Evolutionary conservation across 1,140 invertebrate species (phyloP), one percentile per base, ranked within the genome.

Genomic region (Trichonephila inaurata): DNA sequence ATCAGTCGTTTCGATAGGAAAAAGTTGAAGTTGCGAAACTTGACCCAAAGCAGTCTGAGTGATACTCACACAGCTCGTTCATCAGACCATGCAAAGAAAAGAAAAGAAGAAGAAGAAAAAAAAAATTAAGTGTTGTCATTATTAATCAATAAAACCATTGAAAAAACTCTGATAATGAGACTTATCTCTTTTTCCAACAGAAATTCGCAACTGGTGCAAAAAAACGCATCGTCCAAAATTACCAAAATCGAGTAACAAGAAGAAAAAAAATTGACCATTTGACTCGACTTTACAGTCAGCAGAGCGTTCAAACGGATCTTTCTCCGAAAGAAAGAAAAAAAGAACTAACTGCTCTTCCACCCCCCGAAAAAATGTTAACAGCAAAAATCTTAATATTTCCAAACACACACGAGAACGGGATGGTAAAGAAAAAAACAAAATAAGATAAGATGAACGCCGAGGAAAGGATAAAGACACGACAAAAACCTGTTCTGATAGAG

Each of bases 261-360:
- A 12, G 44, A n/a, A 83, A 83, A 60, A 21, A 44, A 44, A 21
- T 44, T 51, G 40, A n/a, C 44, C 18, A 24, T 21, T 51, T 60
- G 8, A 51, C 19, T 51, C 16, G 28, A 60, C 19, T 83, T 58
- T 40, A n/a, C 24, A 28, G 40, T 28, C 81, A 83, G 81, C 81
- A 28, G 51, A 83, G 81, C 81, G 81, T 83, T 83, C 40, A 83
- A 83, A 83, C 81, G 81, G 44, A 83, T 60, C 51, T n/a, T 51
- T 51, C 51, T 12, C 10, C 51, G 51, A 51, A 51, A 51, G 10
- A 51, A 51, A 51, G 7, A 10, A 51, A 72, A n/a, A 14, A 33
- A 72, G 24, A 72, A 72, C 69, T 72, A 16, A 5, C 28, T 18
- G 24, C 69, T 10, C n/a, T 72, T 1, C 24, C 69, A 10, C 69